Conservation (phyloP, 2,888 invertebrate species). For the Tachystola acroxantha region DNA sequence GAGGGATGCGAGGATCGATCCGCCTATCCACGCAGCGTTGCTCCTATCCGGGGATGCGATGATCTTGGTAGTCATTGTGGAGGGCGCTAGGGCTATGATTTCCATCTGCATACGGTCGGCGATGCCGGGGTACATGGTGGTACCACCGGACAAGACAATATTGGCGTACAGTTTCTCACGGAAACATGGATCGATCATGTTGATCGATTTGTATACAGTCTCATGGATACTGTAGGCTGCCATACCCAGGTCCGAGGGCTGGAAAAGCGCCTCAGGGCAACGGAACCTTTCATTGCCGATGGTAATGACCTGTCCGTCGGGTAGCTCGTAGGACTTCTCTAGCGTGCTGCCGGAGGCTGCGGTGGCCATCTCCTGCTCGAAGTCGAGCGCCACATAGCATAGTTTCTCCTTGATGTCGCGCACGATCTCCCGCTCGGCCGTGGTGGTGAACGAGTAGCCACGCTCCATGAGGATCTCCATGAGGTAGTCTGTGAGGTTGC, state of each 20-base stretch:
- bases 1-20: too few species aligned
- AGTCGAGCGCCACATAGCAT: slow-evolving; percentile 94
- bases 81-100: slow-evolving; percentile 93
- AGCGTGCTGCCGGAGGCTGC: slow-evolving; percentile 93
- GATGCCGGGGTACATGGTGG: slow-evolving; percentile 97
- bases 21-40: too few species aligned
- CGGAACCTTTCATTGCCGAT: slow-evolving; percentile 96
- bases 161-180: slow-evolving; percentile 98
- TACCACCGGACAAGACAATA: slow-evolving; percentile 95
- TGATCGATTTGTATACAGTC: too few species aligned
- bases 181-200: too few species aligned
- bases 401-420: slow-evolving; percentile 96
- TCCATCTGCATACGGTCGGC: slow-evolving; percentile 97
- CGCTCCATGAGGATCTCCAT: slow-evolving; percentile 96
- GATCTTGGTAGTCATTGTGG: slow-evolving; percentile 96
- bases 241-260: slow-evolving; percentile 94
- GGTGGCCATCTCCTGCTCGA: slow-evolving; percentile 96
- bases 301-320: slow-evolving; percentile 95
- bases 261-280: slow-evolving; percentile 96
- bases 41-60: too few species aligned
- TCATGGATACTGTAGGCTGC: too few species aligned
- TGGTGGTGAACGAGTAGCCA: slow-evolving; percentile 94
- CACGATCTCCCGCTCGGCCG: slow-evolving; percentile 95
- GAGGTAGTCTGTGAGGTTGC: slow-evolving; percentile 94
- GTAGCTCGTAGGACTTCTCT: slow-evolving; percentile 96